These are phyloP conservation scores for Trissolcus basalis DNA, from an alignment of 1,140 invertebrate genomes.

Conservation along the genomic window DNA sequence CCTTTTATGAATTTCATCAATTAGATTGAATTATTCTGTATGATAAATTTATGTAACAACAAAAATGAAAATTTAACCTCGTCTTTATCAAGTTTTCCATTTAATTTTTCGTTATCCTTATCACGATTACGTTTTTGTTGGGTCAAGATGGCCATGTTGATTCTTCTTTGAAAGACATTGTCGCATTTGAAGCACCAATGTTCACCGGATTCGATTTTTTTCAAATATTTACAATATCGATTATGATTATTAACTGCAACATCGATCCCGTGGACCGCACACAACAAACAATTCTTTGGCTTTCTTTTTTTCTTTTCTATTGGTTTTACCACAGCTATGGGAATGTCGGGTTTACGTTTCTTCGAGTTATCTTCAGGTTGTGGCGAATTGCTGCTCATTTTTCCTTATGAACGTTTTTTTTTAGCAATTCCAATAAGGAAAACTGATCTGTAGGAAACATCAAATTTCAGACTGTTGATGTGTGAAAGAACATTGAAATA, in stretches of 20 bases:
- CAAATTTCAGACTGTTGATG: no score
- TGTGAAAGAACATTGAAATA: no score
- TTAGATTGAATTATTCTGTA: no score
- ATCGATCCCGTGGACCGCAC: background rate
- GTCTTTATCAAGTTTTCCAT: background rate
- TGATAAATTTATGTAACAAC: no score
- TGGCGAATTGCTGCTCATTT: background rate
- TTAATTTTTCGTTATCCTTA: background rate
- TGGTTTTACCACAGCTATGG: background rate
- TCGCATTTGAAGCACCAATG: constrained; percentile 2
- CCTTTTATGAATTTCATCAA: no score
- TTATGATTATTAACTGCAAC: background rate
- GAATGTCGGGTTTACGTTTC: constrained; percentile 4
- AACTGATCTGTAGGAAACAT: no score
- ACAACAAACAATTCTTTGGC: background rate
- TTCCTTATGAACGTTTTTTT: background rate
- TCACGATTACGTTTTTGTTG: constrained; percentile 1
- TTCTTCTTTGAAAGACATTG: background rate
- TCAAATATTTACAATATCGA: constrained; percentile 2
- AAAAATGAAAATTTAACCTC: constrained; percentile 1
- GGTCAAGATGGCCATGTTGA: constrained; percentile 1
- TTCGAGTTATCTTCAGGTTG: background rate
- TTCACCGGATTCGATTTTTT: background rate
- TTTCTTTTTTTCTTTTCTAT: background rate
- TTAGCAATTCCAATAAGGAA: background rate